These are phyloP conservation scores for Chouioia cunea DNA, from an alignment of 2,888 invertebrate species.

Conservation along the genomic window DNA sequence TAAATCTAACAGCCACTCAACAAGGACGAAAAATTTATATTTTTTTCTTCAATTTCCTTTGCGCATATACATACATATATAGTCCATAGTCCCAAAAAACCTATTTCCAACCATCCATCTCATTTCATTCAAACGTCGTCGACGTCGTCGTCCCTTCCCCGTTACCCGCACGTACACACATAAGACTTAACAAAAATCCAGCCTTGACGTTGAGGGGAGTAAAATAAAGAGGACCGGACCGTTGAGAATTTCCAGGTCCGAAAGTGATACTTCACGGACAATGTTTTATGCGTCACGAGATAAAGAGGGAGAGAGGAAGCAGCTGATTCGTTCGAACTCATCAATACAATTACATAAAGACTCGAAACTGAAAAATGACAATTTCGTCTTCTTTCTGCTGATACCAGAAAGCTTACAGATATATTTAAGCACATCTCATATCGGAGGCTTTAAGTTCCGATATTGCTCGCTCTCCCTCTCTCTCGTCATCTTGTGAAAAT, in stretches of 20 bases:
- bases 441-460: slow-evolving; percentile 53
- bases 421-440: slow-evolving; percentile 58
- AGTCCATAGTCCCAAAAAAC: no score
- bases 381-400: slow-evolving; percentile 7
- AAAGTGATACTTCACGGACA: no score
- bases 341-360: neutral
- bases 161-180: no score
- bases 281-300: no score
- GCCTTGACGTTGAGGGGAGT: neutral
- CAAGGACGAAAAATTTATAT: no score
- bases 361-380: neutral
- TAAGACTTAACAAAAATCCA: no score
- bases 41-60: no score
- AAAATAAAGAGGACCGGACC: slow-evolving; percentile 6
- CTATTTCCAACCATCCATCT: slow-evolving; percentile 4
- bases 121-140: slow-evolving; percentile 7
- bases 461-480: slow-evolving; percentile 52
- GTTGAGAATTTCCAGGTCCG: slow-evolving; percentile 16
- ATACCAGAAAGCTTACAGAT: slow-evolving; percentile 51
- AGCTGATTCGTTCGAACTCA: neutral
- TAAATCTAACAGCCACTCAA: no score
- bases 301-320: slow-evolving; percentile 14
- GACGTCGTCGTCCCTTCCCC: no score
- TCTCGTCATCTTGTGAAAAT: no score
- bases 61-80: no score